Percentiles rank a stretch among this genome's conserved stretches.
These are phyloP conservation scores for Ecliptopera silaceata DNA, from an alignment of 2,888 invertebrate genomes.

Conservation along the genomic window DNA sequence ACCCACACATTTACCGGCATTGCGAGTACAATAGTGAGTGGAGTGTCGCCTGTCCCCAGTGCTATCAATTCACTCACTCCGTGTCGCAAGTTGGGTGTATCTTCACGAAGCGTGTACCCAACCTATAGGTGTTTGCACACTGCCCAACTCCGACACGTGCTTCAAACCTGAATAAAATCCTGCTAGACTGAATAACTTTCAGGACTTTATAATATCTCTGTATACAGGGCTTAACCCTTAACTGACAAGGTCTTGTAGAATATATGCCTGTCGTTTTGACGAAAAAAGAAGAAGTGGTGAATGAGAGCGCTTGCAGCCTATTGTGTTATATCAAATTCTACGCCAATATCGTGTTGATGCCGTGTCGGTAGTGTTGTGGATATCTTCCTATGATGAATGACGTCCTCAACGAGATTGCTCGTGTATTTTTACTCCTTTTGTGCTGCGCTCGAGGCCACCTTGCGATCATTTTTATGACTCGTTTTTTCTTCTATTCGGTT, in stretches of 20 bases:
- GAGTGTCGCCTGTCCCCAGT: slow-evolving; percentile 2
- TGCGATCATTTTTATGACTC: slow-evolving; percentile 61
- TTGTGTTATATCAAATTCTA: too few relatives aligned
- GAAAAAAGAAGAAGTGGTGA: too few relatives aligned
- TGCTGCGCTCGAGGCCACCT: slow-evolving; percentile 53
- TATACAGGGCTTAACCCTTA: too few relatives aligned
- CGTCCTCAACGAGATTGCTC: slow-evolving; percentile 44
- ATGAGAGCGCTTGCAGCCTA: too few relatives aligned
- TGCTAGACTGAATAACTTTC: too few relatives aligned
- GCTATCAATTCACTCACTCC: slow-evolving; percentile 13
- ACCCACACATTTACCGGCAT: background rate
- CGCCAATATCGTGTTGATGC: too few relatives aligned
- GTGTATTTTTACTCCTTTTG: slow-evolving; percentile 55
- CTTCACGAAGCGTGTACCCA: slow-evolving; percentile 6
- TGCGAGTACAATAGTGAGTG: slow-evolving; percentile 3
- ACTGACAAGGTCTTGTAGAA: too few relatives aligned
- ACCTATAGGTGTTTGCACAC: background rate
- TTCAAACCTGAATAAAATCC: too few relatives aligned
- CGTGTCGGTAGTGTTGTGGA: too few relatives aligned
- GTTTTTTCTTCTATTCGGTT: slow-evolving; percentile 57
- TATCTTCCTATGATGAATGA: slow-evolving; percentile 52
- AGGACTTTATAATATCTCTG: too few relatives aligned
- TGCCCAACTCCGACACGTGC: too few relatives aligned
- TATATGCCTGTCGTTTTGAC: too few relatives aligned
- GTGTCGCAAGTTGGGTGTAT: slow-evolving; percentile 3